Evolutionary conservation across 92 coral and sea anemone species (phyloP), one percentile per base, ranked within the genome.

Genomic region (Umimayanthus chanpuru): DNA sequence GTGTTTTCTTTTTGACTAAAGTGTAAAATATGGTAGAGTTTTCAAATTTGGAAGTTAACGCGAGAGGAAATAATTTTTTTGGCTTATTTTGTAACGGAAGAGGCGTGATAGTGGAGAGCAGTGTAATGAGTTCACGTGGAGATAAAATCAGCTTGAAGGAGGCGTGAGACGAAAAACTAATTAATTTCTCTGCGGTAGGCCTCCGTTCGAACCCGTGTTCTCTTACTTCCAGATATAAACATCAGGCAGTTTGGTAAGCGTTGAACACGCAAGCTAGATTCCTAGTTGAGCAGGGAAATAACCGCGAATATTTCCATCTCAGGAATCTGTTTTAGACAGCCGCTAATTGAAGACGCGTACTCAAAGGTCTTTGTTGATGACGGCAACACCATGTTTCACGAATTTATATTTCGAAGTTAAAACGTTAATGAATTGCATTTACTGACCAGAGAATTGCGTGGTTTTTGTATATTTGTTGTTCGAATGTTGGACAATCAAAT

Each of bases 141-240:
- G 94, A 39, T 74, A 79, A 56, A 88, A 89, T 81, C 89, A 64
- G 50, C 80, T 44, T 81, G 36, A 39, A 53, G 85, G 92, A 89
- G 94, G 94, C 94, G 94, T 92, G 94, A 92, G 84, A 74, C 73
- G 87, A 71, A 93, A 95, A 93, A 95, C 96, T 93, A 95, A 95
- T 95, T 95, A 95, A 90, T 88, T 81, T 93, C 98, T 28, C 98
- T 83, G 87, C 87, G 87, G 87, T 83, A 70, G 87, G 87, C 87
- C 87, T 26, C 61, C 64, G 87, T 68, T 83, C 40, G 87, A 70
- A 70, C 26, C 25, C 87, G 43, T 40, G 77, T 26, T 68, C 76
- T 70, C 78, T 70, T 70, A 23, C 87, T 68, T 83, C 28, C 58
- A 68, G 44, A 44, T 83, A 70, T 83, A 83, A 83, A 83, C 87